Base-by-base conservation (phyloP, 1,140 invertebrate genomes). In the Stegodyphus dumicola region DNA sequence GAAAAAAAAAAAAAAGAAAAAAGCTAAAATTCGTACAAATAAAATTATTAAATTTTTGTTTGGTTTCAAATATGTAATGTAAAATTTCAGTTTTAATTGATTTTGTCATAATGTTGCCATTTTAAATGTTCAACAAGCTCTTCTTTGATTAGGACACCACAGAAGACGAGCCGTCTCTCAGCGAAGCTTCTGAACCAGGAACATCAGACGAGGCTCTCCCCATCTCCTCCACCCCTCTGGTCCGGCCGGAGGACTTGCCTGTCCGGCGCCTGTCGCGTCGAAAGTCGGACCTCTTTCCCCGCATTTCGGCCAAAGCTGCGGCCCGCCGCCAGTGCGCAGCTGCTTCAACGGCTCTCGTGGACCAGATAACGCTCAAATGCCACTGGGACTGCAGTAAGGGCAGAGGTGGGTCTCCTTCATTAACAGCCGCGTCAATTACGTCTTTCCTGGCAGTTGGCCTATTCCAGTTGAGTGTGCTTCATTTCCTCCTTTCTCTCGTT, bases 351-450 rank as follows among this genome's bases (percentile, higher is more conserved):
- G 6, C 66, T n/a, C 17, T 83, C 51, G 81, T 85, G 15, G 84
- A 86, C 66, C 66, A 86, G 49, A 54, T 86, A n/a, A 86, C 84
- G 4, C 75, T 86, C 49, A 78, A 86, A 67, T 86, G 84, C 52
- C 54, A 52, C 11, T 86, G 84, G 84, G 84, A 86, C 66, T 86
- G 84, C 53, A 56, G 49, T 54, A 86, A 71, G 51, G 66, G 66
- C 52, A 77, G 76, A 51, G 17, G 83, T 85, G 15, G 77, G 73
- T 33, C 33, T 33, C 3, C 33, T 33, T 33, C 67, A 15, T 17
- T 13, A 6, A 18, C 51, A 49, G 48, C 33, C 33, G 33, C 33
- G 33, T 33, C 33, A 33, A 33, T 33, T 33, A 33, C 33, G 33
- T 33, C 33, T 3, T 33, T 33, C 33, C 33, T 33, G 33, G 33